Conservation (phyloP, 2,888 invertebrate genomes). For the Gnatocerus cornutus region DNA sequence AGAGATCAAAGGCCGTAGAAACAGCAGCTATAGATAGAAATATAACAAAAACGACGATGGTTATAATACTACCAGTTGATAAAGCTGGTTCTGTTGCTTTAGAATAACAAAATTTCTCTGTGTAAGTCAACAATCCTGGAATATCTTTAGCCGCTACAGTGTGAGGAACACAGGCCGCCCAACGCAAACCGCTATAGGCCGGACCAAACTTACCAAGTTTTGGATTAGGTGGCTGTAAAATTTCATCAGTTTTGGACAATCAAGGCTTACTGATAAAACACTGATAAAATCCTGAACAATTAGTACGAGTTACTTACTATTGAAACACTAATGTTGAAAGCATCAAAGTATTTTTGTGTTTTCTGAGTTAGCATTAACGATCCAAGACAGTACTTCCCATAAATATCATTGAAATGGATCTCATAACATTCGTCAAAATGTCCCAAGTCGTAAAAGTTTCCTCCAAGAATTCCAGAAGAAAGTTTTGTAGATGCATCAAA, state of each 20-base stretch:
- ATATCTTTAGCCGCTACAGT: constrained; percentile 9
- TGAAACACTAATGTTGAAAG: not conserved
- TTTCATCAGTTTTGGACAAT: no score
- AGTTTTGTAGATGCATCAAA: not conserved
- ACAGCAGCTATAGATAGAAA: not conserved
- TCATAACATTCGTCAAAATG: constrained; percentile 44
- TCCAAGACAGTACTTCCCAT: constrained; percentile 42
- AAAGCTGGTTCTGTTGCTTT: constrained; percentile 33
- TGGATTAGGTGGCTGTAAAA: no score
- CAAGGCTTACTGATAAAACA: no score
- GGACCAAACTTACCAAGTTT: no score
- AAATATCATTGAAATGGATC: constrained; percentile 18
- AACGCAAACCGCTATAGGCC: not conserved
- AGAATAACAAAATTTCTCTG: constrained; percentile 35
- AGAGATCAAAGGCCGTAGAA: constrained; percentile 14
- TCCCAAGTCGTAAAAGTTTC: constrained; percentile 29
- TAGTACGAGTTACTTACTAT: no score
- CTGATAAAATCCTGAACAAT: no score
- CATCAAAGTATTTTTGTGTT: not conserved
- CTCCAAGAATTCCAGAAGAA: constrained; percentile 6
- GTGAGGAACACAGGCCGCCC: not conserved
- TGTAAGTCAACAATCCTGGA: constrained; percentile 1
- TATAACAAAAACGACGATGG: constrained; percentile 18
- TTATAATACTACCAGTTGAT: constrained; percentile 28
- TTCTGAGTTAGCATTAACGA: not conserved